phyloP scores from a whole-genome alignment of 2,797 vertebrate species.

The Hydrolagus colliei region DNA sequence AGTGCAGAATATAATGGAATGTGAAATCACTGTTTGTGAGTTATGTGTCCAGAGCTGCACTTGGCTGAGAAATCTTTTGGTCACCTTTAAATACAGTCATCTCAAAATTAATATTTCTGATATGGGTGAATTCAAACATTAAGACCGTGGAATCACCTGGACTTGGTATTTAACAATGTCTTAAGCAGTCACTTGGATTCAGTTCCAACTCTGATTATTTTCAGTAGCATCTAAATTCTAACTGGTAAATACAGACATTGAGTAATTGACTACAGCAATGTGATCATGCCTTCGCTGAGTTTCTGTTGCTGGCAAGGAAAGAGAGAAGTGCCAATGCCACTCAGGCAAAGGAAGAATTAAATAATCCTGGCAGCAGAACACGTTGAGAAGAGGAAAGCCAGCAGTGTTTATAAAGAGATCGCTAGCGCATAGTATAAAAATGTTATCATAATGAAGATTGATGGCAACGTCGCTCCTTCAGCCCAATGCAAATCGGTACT shows the following conservation, averaged over 20 bases:
- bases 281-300: slow-evolving; percentile 18
- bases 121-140: not conserved
- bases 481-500: slow-evolving; percentile 25
- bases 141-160: not conserved
- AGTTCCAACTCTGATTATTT: not conserved
- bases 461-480: slow-evolving; percentile 11
- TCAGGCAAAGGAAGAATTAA: slow-evolving; percentile 31
- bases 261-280: not conserved
- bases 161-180: not conserved
- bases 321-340: slow-evolving; percentile 12
- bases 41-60: not conserved
- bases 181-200: not conserved
- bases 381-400: not conserved
- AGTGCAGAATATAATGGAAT: too few species aligned
- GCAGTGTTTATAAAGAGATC: slow-evolving; percentile 31
- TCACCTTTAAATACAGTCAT: not conserved
- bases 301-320: slow-evolving; percentile 14
- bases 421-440: slow-evolving; percentile 29
- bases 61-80: not conserved
- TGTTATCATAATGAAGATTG: slow-evolving; percentile 30
- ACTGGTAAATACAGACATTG: not conserved
- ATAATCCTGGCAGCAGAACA: slow-evolving; percentile 30
- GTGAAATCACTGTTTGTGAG: too few species aligned
- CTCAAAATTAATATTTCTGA: not conserved
- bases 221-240: not conserved